Evolutionary conservation across 2,888 invertebrate species (phyloP).

Genomic region (Eupsilia transversa): DNA sequence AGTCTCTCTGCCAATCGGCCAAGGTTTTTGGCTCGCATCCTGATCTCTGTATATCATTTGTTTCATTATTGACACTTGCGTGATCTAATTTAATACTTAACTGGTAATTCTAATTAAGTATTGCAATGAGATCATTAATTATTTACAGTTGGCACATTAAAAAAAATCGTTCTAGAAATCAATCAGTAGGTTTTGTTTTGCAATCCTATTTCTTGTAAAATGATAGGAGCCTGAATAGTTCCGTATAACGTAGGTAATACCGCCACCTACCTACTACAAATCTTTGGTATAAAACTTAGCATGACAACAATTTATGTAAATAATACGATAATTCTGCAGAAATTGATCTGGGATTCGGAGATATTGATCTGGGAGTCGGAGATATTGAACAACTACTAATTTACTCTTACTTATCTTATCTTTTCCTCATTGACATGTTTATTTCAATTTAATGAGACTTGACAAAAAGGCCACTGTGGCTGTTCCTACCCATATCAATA

Average conservation of each 20-base stretch:
- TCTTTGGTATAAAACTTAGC: not conserved
- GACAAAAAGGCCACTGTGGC: not conserved
- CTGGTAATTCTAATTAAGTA: conserved; percentile 28
- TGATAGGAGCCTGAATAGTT: not conserved
- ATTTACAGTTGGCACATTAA: conserved; percentile 19
- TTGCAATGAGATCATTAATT: conserved; percentile 37
- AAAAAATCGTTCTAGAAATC: not conserved
- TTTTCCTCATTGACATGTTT: not conserved
- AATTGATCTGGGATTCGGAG: no score
- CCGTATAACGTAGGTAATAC: not conserved
- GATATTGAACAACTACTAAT: no score
- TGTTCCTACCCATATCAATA: not conserved
- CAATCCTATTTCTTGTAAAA: not conserved
- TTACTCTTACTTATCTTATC: no score
- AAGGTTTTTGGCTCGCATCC: conserved; percentile 71
- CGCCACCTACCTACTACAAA: not conserved
- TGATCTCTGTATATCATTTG: conserved; percentile 44
- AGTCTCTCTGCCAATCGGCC: conserved; percentile 68
- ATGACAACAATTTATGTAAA: no score
- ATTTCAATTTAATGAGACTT: not conserved
- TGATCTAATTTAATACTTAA: conserved; percentile 43
- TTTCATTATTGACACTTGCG: conserved; percentile 63
- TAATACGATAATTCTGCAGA: no score
- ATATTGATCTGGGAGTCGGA: no score
- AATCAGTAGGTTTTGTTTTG: not conserved